A percentile compares a stretch with the other conserved stretches of the same genome.
phyloP scores from a whole-genome alignment of 2,113 vertebrate species.

The Channa argus region DNA sequence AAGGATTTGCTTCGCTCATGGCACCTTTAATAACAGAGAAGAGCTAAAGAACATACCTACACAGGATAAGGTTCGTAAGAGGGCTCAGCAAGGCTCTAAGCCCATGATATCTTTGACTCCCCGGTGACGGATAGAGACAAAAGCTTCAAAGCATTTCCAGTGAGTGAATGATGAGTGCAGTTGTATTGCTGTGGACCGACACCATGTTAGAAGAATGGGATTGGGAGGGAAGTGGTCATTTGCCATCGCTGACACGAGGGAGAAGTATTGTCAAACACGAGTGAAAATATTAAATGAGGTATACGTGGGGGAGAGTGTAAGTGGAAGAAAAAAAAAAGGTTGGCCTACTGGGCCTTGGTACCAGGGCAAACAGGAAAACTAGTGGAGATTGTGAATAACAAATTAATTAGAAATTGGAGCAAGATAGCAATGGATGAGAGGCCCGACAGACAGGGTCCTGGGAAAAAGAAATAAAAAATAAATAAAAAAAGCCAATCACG shows the following conservation, averaged over 20 bases:
- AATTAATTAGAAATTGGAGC: slow-evolving; percentile 87
- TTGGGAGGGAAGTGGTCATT: slow-evolving; percentile 66
- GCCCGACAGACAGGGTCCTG: slow-evolving; percentile 70
- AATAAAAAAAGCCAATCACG: slow-evolving; percentile 83
- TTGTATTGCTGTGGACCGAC: slow-evolving; percentile 51
- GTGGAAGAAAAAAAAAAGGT: slow-evolving; percentile 40
- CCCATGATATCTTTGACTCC: slow-evolving; percentile 37
- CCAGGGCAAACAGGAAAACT: slow-evolving; percentile 54
- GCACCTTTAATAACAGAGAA: slow-evolving; percentile 33
- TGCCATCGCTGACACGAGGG: slow-evolving; percentile 69
- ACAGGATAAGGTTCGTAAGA: slow-evolving; percentile 18
- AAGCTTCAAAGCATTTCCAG: slow-evolving; percentile 54
- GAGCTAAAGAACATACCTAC: slow-evolving; percentile 15
- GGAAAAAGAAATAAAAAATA: slow-evolving; percentile 70
- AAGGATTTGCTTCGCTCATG: slow-evolving; percentile 29
- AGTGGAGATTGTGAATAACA: slow-evolving; percentile 81
- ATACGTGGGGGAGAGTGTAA: slow-evolving; percentile 29
- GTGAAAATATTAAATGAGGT: slow-evolving; percentile 60
- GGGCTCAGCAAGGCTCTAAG: slow-evolving; percentile 22
- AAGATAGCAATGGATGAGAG: slow-evolving; percentile 81
- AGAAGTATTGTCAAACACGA: slow-evolving; percentile 69
- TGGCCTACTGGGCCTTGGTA: slow-evolving; percentile 54
- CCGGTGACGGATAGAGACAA: slow-evolving; percentile 63
- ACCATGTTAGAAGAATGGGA: slow-evolving; percentile 61
- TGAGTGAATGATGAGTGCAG: slow-evolving; percentile 62